phyloP scores from a whole-genome alignment of 2,888 invertebrate genomes.

The Tenthredo livida region DNA sequence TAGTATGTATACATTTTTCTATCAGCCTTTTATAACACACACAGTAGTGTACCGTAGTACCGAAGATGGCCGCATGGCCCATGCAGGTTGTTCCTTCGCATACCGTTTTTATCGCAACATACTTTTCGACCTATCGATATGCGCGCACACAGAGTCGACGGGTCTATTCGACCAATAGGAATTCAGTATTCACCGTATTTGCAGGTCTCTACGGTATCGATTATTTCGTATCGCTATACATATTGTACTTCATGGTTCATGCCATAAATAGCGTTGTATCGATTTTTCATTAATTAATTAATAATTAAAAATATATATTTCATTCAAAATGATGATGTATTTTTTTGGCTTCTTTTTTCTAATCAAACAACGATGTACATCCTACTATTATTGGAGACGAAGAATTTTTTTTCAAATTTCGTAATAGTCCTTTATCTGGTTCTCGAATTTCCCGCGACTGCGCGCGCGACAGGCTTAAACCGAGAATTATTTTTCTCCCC shows the following conservation, averaged over 20 bases:
- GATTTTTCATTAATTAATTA: not conserved
- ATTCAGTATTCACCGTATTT: conserved; percentile 8
- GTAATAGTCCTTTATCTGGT: not conserved
- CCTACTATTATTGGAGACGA: not conserved
- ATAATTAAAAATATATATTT: not conserved
- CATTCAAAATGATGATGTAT: not conserved
- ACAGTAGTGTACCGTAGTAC: not conserved
- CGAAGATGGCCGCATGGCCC: conserved; percentile 37
- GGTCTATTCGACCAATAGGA: conserved; percentile 29
- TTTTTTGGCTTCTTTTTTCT: no score
- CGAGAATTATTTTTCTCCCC: not conserved
- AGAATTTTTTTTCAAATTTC: not conserved
- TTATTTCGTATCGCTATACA: not conserved
- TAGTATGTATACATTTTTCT: not conserved
- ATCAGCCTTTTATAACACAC: not conserved
- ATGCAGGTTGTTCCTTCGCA: conserved; percentile 7
- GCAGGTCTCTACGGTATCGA: conserved; percentile 22
- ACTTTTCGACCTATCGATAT: conserved; percentile 6
- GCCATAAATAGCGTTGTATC: not conserved
- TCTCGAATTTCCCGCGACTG: conserved; percentile 24
- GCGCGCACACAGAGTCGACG: not conserved
- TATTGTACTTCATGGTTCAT: no score
- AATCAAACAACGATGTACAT: not conserved
- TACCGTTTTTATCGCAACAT: conserved; percentile 7
- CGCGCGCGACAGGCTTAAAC: conserved; percentile 17